A percentile compares a stretch with the other conserved stretches of the same genome.
phyloP scores from a whole-genome alignment of 2,888 invertebrate genomes.

The Tenthredo notha region DNA sequence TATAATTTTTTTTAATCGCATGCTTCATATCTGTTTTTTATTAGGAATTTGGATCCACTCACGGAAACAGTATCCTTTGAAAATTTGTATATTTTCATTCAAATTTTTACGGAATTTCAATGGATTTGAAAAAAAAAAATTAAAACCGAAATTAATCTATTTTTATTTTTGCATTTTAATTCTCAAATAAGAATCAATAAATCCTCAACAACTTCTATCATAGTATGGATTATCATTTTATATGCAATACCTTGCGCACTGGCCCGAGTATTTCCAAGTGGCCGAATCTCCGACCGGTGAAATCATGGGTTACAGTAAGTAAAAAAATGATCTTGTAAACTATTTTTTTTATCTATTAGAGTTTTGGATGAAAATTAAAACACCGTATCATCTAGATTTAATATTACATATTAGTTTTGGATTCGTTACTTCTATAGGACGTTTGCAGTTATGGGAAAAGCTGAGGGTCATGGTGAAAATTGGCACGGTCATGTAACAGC shows the following conservation, averaged over 20 bases:
- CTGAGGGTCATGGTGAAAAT: slow-evolving; percentile 96
- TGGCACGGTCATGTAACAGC: slow-evolving; percentile 99
- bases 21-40: slow-evolving; percentile 70
- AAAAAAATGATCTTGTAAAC: slow-evolving; percentile 12
- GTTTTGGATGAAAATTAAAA: background rate
- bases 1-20: background rate
- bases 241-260: slow-evolving; percentile 97
- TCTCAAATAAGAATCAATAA: slow-evolving; percentile 53
- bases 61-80: slow-evolving; percentile 91
- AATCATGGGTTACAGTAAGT: slow-evolving; percentile 99
- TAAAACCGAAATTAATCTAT: background rate
- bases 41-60: slow-evolving; percentile 96
- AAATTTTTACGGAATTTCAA: background rate
- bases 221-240: slow-evolving; percentile 95
- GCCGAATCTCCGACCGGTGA: slow-evolving; percentile 97
- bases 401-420: slow-evolving; percentile 31
- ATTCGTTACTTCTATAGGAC: slow-evolving; percentile 35
- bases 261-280: slow-evolving; percentile 99
- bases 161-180: too few relatives aligned
- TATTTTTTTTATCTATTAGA: background rate
- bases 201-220: slow-evolving; percentile 59
- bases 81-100: background rate
- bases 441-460: slow-evolving; percentile 97
- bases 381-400: background rate
- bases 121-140: background rate